Base-by-base conservation (phyloP, 1,140 invertebrate genomes). In the Ctenoplectra terminalis region DNA sequence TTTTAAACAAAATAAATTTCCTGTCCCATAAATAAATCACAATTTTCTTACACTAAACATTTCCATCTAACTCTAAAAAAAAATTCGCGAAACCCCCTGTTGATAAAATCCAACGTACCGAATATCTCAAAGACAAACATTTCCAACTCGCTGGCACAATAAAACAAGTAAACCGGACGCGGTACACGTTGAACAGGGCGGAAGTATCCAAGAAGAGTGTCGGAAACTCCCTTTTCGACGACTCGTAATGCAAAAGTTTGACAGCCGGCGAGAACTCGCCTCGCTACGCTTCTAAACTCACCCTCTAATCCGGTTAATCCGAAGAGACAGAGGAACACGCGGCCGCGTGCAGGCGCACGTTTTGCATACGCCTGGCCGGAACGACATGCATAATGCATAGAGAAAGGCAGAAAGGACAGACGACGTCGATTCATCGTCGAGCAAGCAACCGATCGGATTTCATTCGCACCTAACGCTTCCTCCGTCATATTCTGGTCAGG, bases 341-440 rank as follows among this genome's bases (percentile, higher is more conserved):
- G n/a, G 37, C 26, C 37, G 46, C n/a, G 43, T 50, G 77, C 67
- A 17, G 50, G 34, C 23, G 26, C 54, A 26, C 67, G 46, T 43
- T 78, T 73, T 76, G 76, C 58, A 60, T 56, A 63, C 78, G 70
- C 34, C 26, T 26, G 37, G 46, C 20, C 31, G 56, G 29, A 43
- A 52, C 72, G 29, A 50, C 60, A 76, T 84, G 80, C 83, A 84
- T 84, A 84, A 84, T 82, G 81, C 73, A 82, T 82, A 9, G 43
- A 34, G 26, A 46, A 61, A 9, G 23, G 9, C 7, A 9, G 13
- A 23, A 9, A 52, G 8, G 46, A 37, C 26, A n/a, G 17, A 54
- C 23, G 48, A 23, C 29, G 78, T 72, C 67, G 83, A 82, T 84
- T 78, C 60, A 77, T 82, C 60, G 26, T 29, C 54, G 26, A 54